phyloP scores from a whole-genome alignment of 1,140 invertebrate species.

The Globodera ellingtonae region DNA sequence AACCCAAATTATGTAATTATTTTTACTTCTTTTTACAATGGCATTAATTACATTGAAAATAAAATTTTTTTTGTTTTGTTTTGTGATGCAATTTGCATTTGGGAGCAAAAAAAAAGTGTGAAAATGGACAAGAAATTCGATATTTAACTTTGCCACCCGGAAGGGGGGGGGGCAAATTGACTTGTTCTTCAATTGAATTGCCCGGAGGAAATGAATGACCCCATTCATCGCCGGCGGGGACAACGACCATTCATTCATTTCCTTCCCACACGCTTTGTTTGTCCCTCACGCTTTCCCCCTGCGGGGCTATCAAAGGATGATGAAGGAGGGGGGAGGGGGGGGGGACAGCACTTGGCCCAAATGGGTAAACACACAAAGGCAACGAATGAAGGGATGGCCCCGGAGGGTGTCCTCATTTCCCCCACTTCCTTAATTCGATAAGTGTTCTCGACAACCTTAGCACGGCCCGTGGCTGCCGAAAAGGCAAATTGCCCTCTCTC shows the following conservation, averaged over 20 bases:
- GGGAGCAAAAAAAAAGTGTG: neutral
- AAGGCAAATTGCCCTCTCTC: neutral
- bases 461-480: too few relatives aligned
- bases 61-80: too few relatives aligned
- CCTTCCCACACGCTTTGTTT: neutral
- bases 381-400: too few relatives aligned
- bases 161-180: neutral
- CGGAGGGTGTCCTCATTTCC: neutral
- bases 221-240: neutral
- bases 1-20: too few relatives aligned
- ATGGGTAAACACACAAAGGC: neutral
- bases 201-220: neutral
- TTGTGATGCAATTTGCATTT: too few relatives aligned
- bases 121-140: neutral
- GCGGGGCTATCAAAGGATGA: neutral
- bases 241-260: neutral
- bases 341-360: neutral
- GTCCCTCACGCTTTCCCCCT: neutral
- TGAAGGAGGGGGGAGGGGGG: neutral
- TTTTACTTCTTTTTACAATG: too few relatives aligned
- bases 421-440: neutral
- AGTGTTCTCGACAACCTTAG: neutral
- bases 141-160: neutral
- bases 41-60: too few relatives aligned
- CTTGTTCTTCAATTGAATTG: neutral